A percentile compares a stretch with the other conserved stretches of the same genome.
phyloP scores from a whole-genome alignment of 2,113 vertebrate species.

The Chloropsis cyanopogon region DNA sequence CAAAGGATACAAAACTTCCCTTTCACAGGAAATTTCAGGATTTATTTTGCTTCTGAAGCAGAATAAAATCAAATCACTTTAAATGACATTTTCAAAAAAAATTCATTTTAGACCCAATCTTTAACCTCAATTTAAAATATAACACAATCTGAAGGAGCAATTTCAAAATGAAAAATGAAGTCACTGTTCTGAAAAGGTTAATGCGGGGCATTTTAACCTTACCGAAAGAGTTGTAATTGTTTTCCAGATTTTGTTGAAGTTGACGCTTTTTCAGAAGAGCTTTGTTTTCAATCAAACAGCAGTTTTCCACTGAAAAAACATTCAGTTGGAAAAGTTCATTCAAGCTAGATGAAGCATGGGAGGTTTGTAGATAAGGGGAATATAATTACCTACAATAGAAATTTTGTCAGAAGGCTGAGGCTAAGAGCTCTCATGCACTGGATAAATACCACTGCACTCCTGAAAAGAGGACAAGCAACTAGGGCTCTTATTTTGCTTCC shows the following conservation, averaged over 20 bases:
- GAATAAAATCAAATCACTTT: not conserved
- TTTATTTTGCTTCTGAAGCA: not conserved
- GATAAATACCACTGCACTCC: not conserved
- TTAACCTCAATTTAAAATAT: conserved; percentile 44
- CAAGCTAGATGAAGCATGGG: not conserved
- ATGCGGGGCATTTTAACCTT: not conserved
- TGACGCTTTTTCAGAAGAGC: conserved; percentile 14
- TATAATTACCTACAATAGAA: conserved; percentile 32
- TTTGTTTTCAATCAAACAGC: conserved; percentile 47
- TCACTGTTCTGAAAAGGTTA: conserved; percentile 38
- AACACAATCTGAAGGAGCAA: conserved; percentile 10
- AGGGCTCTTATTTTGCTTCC: not conserved
- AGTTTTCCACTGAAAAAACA: conserved; percentile 31
- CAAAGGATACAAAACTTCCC: not conserved
- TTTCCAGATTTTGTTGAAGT: conserved; percentile 46
- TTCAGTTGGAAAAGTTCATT: not conserved
- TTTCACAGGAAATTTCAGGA: not conserved
- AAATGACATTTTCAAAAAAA: conserved; percentile 25
- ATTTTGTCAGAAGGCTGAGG: conserved; percentile 33
- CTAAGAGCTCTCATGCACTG: not conserved
- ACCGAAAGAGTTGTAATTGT: not conserved
- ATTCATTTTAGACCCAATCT: not conserved
- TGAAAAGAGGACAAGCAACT: not conserved
- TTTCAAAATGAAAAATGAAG: conserved; percentile 42
- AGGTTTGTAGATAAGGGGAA: conserved; percentile 39